Conservation (phyloP, 2,888 invertebrate genomes). For the Microplitis deprimator region DNA sequence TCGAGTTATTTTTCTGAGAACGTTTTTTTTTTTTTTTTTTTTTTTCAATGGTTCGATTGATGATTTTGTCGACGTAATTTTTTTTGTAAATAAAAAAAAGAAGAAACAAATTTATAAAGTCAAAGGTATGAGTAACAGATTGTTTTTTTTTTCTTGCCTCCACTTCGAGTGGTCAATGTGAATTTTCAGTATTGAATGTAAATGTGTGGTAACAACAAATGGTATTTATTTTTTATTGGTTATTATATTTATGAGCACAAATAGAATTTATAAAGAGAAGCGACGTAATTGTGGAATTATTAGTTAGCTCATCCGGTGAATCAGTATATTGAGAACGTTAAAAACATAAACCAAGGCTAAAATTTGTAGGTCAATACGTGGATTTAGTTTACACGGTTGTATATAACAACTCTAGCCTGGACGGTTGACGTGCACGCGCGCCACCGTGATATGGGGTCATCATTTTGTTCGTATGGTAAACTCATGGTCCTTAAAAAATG, state of each 20-base stretch:
- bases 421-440: neutral
- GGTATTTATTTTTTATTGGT: neutral
- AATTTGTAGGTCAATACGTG: slow-evolving; percentile 32
- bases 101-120: too few species aligned
- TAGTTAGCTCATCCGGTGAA: slow-evolving; percentile 20
- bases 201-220: neutral
- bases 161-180: too few species aligned
- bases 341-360: slow-evolving; percentile 22
- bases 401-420: neutral
- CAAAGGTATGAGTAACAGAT: too few species aligned
- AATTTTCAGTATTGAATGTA: neutral
- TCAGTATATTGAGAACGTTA: slow-evolving; percentile 7
- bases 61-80: neutral
- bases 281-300: slow-evolving; percentile 5
- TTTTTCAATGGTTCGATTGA: neutral
- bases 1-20: neutral
- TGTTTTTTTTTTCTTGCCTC: too few species aligned
- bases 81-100: neutral
- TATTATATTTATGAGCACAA: neutral
- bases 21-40: neutral
- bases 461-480: slow-evolving; percentile 9
- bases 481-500: slow-evolving; percentile 16
- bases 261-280: neutral
- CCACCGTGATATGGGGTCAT: slow-evolving; percentile 28
- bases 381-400: slow-evolving; percentile 19